Evolutionary conservation across 2,888 invertebrate genomes (phyloP).

Genomic region (Heliconius ismenius): DNA sequence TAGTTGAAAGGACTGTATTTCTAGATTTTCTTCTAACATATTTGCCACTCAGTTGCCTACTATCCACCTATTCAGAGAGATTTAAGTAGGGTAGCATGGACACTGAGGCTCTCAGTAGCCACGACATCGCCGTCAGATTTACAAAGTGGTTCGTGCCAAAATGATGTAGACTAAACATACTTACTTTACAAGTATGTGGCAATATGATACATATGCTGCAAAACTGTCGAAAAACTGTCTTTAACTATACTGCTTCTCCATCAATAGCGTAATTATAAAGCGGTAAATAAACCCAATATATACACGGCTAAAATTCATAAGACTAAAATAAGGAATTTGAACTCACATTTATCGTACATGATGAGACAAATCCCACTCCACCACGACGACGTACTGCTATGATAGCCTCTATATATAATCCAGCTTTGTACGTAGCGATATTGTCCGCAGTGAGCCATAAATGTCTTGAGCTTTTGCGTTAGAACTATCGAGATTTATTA

Average conservation of each 20-base stretch:
- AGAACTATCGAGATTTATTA: constrained; percentile 24
- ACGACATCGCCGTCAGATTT: neutral
- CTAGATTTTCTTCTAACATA: neutral
- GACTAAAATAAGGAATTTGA: neutral
- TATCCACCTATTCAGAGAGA: neutral
- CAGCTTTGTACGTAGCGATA: neutral
- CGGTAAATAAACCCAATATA: neutral
- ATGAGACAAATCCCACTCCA: neutral
- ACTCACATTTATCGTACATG: neutral
- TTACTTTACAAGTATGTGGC: neutral
- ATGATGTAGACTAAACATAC: neutral
- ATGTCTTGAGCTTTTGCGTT: constrained; percentile 15
- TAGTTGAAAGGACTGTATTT: neutral
- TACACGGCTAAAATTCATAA: neutral
- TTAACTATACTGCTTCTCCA: no score
- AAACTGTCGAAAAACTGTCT: no score
- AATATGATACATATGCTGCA: no score
- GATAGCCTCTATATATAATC: constrained; percentile 23
- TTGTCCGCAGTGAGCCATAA: constrained; percentile 21
- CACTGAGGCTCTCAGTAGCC: neutral
- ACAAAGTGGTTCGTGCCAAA: neutral
- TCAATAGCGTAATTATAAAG: no score
- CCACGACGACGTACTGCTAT: constrained; percentile 3
- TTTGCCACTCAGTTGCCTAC: neutral
- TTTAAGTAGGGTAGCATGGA: neutral